These are phyloP conservation scores for Propithecus deckenii DNA, from an alignment of 2,797 vertebrate genomes.

Conservation along the genomic window DNA sequence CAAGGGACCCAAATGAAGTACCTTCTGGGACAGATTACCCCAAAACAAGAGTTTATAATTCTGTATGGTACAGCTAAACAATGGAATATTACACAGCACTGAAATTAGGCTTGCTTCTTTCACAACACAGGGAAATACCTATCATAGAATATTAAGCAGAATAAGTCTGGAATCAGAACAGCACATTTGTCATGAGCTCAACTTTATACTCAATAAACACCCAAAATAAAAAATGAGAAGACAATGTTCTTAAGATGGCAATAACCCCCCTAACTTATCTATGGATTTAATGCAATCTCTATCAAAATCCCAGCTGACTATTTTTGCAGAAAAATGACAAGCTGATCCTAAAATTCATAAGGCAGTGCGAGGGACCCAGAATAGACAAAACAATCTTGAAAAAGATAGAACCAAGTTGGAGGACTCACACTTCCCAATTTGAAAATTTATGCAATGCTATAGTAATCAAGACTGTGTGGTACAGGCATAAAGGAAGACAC, in stretches of 20 bases:
- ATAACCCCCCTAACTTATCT: background rate
- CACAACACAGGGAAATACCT: background rate
- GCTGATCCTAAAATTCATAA: background rate
- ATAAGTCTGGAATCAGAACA: constrained; percentile 21
- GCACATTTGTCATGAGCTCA: background rate
- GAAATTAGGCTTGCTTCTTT: background rate
- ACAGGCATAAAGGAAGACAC: background rate
- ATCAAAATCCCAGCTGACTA: background rate
- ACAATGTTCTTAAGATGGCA: background rate
- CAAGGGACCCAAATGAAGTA: background rate
- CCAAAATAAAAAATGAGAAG: background rate
- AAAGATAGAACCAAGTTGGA: background rate
- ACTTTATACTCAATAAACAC: constrained; percentile 13
- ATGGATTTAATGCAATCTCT: background rate
- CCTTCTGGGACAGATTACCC: background rate
- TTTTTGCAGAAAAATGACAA: background rate
- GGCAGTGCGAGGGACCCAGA: background rate
- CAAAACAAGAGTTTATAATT: background rate
- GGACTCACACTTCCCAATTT: background rate
- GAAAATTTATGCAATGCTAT: constrained; percentile 37
- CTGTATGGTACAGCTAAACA: background rate
- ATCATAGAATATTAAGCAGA: background rate
- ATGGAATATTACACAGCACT: background rate
- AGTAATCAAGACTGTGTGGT: background rate
- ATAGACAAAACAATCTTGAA: constrained; percentile 34